A percentile compares a stretch with the other conserved stretches of the same genome.
These are phyloP conservation scores for Calameuta filiformis DNA, from an alignment of 2,888 invertebrate species.

Conservation along the genomic window DNA sequence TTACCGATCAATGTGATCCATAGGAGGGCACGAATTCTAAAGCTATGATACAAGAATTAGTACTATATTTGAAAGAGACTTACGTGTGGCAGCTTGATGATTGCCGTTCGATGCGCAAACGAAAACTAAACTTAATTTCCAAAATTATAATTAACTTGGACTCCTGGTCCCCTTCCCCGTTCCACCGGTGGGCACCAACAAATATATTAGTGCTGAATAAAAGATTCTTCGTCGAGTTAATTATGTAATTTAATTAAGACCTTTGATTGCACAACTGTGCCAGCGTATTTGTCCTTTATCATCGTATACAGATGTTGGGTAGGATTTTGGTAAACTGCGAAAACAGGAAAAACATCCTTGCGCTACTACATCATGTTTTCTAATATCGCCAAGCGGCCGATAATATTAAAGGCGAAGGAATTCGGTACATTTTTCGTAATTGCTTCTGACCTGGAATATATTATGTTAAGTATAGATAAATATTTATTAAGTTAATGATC, in stretches of 20 bases:
- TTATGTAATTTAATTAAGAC: neutral
- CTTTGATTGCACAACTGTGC: neutral
- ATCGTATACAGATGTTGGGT: too few relatives aligned
- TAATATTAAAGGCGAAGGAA: neutral
- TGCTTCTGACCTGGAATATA: neutral
- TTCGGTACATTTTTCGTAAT: neutral
- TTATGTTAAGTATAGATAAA: neutral
- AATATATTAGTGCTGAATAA: neutral
- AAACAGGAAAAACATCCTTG: neutral
- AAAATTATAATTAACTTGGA: too few relatives aligned
- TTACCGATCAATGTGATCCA: too few relatives aligned
- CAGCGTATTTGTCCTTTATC: too few relatives aligned
- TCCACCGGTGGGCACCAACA: neutral
- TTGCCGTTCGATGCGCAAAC: too few relatives aligned
- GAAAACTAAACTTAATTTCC: too few relatives aligned
- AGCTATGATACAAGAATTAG: too few relatives aligned
- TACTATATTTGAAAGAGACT: too few relatives aligned
- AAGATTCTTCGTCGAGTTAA: neutral
- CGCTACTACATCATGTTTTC: neutral
- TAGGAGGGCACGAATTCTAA: too few relatives aligned
- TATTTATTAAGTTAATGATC: neutral
- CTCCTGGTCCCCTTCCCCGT: too few relatives aligned
- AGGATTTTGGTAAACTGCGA: neutral
- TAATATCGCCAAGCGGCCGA: neutral
- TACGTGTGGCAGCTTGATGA: too few relatives aligned